Evolutionary conservation across 2,888 invertebrate species (phyloP), one percentile per base, ranked within the genome.

Genomic region (Conus canariensis): DNA sequence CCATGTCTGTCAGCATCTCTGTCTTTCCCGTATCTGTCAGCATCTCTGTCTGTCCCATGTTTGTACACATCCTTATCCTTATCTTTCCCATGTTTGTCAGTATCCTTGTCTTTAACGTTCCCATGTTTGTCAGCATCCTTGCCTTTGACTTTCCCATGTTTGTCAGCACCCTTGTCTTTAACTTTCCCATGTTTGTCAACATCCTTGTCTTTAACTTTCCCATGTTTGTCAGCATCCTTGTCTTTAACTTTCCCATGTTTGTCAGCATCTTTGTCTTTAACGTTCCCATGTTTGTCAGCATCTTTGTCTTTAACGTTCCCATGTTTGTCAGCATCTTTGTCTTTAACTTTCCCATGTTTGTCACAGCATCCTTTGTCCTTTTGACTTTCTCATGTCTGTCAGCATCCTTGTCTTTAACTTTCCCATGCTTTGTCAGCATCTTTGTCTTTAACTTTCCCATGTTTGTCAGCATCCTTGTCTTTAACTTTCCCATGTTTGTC

Each of bases 21-120:
- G 6, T 80, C 30, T 80, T 30, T 80, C 12, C 80, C 45, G 30
- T 80, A 10, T 80, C 14, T 25, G 80, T 80, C 80, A 30, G 12
- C 45, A 80, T 80, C 80, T 80, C 25, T 25, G 25, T 30, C 80
- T 30, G 25, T 80, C 12, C 45, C 80, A 5, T 25, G 25, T 30
- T 80, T 80, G 8, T 70, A 8, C 70, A 3, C n/a, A 8, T 70
- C 9, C 10, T 30, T 30, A 30, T 30, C 14, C 25, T 25, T 30
- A 30, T 25, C 80, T 30, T 30, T 30, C 19, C 25, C 30, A 80
- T 45, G 45, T 45, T 74, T 64, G 12, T 87, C n/a, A 4, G n/a
- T 25, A 70, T 74, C 70, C 56, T 87, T 87, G 87, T 70, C 87
- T 74, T 45, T 56, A 3, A 16, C 74, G 22, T 87, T 70, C 70